These are phyloP conservation scores for Scortum barcoo DNA, from an alignment of 2,113 vertebrate species.

Conservation along the genomic window DNA sequence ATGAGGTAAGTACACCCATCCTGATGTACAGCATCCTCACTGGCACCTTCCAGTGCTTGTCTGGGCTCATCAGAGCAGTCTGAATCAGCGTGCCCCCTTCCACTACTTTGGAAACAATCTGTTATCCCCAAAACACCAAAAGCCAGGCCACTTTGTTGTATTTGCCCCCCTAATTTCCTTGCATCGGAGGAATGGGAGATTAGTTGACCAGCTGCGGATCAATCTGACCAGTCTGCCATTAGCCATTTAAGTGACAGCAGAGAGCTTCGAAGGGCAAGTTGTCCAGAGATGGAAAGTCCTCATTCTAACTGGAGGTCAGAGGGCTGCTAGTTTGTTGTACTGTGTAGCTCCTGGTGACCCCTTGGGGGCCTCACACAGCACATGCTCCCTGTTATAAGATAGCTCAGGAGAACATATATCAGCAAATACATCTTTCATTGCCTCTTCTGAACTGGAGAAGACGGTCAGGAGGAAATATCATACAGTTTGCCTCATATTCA, in stretches of 20 bases:
- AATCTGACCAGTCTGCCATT: no score
- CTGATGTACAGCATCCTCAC: no score
- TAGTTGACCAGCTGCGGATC: no score
- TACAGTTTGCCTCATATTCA: no score
- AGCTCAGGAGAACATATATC: constrained; percentile 39
- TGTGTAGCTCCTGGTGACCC: no score
- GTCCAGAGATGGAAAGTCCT: constrained; percentile 69
- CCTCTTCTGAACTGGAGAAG: no score
- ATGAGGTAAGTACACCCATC: no score
- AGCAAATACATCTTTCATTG: no score
- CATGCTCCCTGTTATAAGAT: constrained; percentile 54
- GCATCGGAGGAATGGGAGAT: constrained; percentile 63
- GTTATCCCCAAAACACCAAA: constrained; percentile 76
- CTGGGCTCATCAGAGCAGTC: no score
- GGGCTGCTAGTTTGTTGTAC: constrained; percentile 59
- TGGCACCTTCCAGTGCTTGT: no score
- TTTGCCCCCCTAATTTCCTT: constrained; percentile 77
- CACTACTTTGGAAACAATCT: constrained; percentile 78
- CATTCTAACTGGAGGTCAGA: constrained; percentile 70
- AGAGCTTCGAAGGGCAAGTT: constrained; percentile 72
- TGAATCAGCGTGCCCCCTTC: constrained; percentile 62
- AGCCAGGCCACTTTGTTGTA: constrained; percentile 70
- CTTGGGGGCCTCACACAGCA: constrained; percentile 21
- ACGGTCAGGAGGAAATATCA: constrained; percentile 34
- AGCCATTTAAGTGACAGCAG: constrained; percentile 77